Base-by-base conservation (phyloP, 2,797 vertebrate species). In the Antrozous pallidus region DNA sequence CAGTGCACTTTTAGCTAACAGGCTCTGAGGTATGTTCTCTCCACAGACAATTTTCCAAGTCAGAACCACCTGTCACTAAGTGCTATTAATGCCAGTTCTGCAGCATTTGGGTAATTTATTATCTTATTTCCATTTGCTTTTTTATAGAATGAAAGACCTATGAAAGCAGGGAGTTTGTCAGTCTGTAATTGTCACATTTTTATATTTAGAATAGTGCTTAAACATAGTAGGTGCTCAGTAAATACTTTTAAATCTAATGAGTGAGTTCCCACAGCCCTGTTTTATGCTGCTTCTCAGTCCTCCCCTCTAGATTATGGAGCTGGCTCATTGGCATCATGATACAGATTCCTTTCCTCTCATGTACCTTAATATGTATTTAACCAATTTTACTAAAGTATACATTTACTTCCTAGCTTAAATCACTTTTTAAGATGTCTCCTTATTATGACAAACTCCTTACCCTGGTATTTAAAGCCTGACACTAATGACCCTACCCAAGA, bases 161-260 rank as follows among this genome's bases (percentile, higher is more conserved):
- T 2, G 42, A 67, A 67, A 18, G 7, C 2, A 13, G 8, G 54
- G 47, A 69, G 26, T 73, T 74, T 58, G 38, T 51, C 26, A 71
- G 40, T 58, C 42, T 83, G n/a, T 56, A 51, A 70, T 20, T 40
- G 20, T 31, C 36, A 69, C 47, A 73, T 47, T 84, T 61, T 79
- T 18, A 7, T 20, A 61, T 8, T 6, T 75, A 61, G 13, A 79
- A 82, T 26, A 45, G 47, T 61, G 28, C 10, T 5, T 86, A 67
- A 9, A 70, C 13, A 81, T 14, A 58, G 33, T 18, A 69, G n/a
- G 7, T 80, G 22, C 22, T 93, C 40, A 94, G 17, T 65, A 88
- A 89, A 88, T 56, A 80, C 11, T 61, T 81, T 82, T 28, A 94
- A 94, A 45, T n/a, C 26, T 58, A 94, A 71, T 58, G 17, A 49